Base-by-base conservation (phyloP, 2,888 invertebrate species). In the Tachina lurida region DNA sequence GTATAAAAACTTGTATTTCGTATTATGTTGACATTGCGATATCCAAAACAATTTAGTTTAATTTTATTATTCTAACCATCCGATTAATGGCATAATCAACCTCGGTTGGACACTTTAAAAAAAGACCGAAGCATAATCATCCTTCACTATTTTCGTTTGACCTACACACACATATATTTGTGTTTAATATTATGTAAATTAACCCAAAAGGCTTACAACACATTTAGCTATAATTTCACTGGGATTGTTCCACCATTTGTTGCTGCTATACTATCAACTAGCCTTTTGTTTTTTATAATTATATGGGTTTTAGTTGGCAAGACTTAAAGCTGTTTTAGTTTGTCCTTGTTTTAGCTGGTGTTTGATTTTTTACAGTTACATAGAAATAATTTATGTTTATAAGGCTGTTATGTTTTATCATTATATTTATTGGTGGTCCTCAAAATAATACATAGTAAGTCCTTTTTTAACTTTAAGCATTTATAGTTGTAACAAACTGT, bases 31-130 rank as follows among this genome's bases (percentile, higher is more conserved):
- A 12, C 3, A 17, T 67, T 70, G 12, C 41, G 17, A 52, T 47
- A 45, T 70, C 22, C n/a, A 41, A 75, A 62, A 41, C 49, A 76
- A 76, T 82, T 76, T 56, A n/a, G 62, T 49, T 82, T 75, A 75
- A 56, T 81, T 56, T n/a, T 75, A 76, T 76, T 63, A 63, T 47
- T 70, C 65, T 63, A 47, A 47, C 70, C 68, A 47, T 2, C n/a
- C 82, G 68, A 56, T 70, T 82, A 82, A 82, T 63, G 63, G 31
- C 63, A 82, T 43, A 70, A 76, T 70, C 76, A 70, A 76, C 62
- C 68, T 39, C 56, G 56, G 70, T 82, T 82, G 81, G 81, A 75
- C 70, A 76, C 56, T 63, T 62, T 19, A 62, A 7, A 15, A 43
- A 77, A 49, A 77, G n/a, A 5, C 31, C 31, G 31, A 31, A 41